These are phyloP conservation scores for Melanchra persicariae DNA, from an alignment of 2,888 invertebrate species.

Conservation along the genomic window DNA sequence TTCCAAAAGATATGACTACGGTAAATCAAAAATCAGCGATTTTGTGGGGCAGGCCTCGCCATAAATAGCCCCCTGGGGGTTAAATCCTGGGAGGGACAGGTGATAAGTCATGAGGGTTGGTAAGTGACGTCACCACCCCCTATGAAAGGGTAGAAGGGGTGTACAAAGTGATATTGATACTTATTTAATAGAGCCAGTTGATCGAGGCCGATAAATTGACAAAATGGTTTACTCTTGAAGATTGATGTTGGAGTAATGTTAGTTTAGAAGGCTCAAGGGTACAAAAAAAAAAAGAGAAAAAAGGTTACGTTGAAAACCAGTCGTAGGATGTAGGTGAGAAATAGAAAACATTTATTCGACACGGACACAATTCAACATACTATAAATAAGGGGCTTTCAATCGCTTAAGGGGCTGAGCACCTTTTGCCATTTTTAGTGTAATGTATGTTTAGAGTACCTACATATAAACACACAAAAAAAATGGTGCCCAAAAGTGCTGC, in stretches of 20 bases:
- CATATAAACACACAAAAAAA: too few relatives aligned
- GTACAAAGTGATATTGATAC: slow-evolving; percentile 49
- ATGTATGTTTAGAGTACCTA: too few relatives aligned
- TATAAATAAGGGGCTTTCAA: too few relatives aligned
- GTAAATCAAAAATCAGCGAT: slow-evolving; percentile 53
- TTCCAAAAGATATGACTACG: slow-evolving; percentile 39
- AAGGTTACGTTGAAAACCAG: neutral
- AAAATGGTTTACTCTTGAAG: slow-evolving; percentile 36
- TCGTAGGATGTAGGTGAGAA: neutral
- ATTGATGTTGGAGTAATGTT: slow-evolving; percentile 35
- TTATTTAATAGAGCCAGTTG: slow-evolving; percentile 43
- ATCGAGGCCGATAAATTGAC: slow-evolving; percentile 40
- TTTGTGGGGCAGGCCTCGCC: slow-evolving; percentile 47
- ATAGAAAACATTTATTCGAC: neutral
- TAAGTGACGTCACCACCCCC: slow-evolving; percentile 48
- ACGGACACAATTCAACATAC: neutral
- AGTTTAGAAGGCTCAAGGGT: neutral
- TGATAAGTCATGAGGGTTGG: slow-evolving; percentile 71
- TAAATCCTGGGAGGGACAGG: slow-evolving; percentile 72
- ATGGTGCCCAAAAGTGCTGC: too few relatives aligned
- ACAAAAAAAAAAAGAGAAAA: neutral
- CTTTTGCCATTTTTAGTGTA: too few relatives aligned
- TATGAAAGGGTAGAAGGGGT: slow-evolving; percentile 40
- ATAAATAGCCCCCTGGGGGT: slow-evolving; percentile 66
- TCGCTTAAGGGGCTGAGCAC: too few relatives aligned